Conservation (phyloP, 1,140 invertebrate species). For the Bathynomus jamesi region DNA sequence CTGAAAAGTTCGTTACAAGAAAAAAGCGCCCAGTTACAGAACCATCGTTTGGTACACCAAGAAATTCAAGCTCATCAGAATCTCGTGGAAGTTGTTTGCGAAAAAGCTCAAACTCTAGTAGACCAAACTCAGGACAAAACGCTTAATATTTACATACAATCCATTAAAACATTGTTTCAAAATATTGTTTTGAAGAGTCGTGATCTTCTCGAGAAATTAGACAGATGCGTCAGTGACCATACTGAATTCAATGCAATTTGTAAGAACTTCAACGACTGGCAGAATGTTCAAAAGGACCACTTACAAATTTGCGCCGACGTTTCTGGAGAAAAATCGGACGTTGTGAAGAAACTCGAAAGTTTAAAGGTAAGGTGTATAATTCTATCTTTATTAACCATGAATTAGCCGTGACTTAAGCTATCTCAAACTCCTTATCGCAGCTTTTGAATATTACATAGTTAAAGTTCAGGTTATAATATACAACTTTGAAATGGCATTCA, state of each 20-base stretch:
- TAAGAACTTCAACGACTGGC: slow-evolving; percentile 68
- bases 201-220: slow-evolving; percentile 72
- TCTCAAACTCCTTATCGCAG: too few relatives aligned
- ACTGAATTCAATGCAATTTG: slow-evolving; percentile 63
- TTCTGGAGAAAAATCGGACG: slow-evolving; percentile 69
- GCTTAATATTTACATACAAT: slow-evolving; percentile 74
- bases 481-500: too few relatives aligned
- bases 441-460: too few relatives aligned
- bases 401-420: too few relatives aligned
- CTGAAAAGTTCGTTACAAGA: slow-evolving; percentile 84
- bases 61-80: slow-evolving; percentile 88
- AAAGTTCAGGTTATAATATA: too few relatives aligned
- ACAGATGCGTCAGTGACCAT: slow-evolving; percentile 77
- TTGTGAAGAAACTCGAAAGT: slow-evolving; percentile 61
- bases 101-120: slow-evolving; percentile 80
- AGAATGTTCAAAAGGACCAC: slow-evolving; percentile 65
- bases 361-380: slow-evolving; percentile 50
- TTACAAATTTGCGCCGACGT: slow-evolving; percentile 60
- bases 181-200: slow-evolving; percentile 75
- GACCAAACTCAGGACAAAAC: slow-evolving; percentile 81
- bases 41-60: slow-evolving; percentile 89
- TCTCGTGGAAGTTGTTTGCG: slow-evolving; percentile 79
- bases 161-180: slow-evolving; percentile 80
- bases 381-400: too few relatives aligned
- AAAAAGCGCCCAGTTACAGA: slow-evolving; percentile 86